phyloP scores from a whole-genome alignment of 2,797 vertebrate genomes.

The Enoplosus armatus region DNA sequence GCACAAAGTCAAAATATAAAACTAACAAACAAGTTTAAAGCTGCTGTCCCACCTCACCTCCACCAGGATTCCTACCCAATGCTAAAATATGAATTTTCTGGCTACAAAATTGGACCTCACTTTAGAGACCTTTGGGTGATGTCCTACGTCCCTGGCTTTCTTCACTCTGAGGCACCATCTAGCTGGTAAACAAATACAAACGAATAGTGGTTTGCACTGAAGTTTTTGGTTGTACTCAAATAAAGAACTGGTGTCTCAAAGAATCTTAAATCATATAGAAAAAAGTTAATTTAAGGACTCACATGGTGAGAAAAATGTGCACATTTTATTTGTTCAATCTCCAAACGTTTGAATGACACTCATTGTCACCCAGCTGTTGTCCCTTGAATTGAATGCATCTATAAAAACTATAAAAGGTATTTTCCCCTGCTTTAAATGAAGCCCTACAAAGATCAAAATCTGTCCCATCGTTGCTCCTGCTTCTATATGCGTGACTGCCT shows the following conservation, averaged over 20 bases:
- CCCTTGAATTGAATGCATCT: not conserved
- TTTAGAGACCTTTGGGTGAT: not conserved
- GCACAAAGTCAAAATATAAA: not conserved
- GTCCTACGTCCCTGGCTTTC: not conserved
- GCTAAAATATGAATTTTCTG: not conserved
- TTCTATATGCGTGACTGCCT: not conserved
- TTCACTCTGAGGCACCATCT: not conserved
- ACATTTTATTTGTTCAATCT: no score
- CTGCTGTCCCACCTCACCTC: slow-evolving; percentile 1
- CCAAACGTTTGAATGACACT: not conserved
- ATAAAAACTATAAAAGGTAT: not conserved
- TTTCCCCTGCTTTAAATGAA: not conserved
- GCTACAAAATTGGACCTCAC: not conserved
- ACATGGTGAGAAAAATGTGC: no score
- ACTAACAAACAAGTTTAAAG: not conserved
- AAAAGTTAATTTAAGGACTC: not conserved
- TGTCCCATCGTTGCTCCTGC: not conserved
- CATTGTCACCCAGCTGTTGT: not conserved
- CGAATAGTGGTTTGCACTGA: not conserved
- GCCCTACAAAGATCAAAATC: not conserved
- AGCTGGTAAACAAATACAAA: no score
- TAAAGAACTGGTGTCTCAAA: not conserved
- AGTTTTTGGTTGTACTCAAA: not conserved
- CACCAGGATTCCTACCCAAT: not conserved
- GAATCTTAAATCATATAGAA: not conserved